Conservation (phyloP, 2,888 invertebrate species). For the Parnassius mnemosyne region DNA sequence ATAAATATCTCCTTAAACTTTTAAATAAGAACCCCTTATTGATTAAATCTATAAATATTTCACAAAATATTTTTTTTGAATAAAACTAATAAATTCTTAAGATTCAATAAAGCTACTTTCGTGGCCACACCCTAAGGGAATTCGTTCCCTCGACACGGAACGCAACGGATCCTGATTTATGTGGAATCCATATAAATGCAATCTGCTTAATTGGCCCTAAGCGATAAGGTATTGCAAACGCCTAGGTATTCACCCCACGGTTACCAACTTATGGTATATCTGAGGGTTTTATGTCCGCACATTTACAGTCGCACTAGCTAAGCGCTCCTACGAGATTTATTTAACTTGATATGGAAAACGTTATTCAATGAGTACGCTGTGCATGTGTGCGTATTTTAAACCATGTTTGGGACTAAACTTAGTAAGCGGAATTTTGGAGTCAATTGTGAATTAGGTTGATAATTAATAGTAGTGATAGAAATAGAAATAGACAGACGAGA, state of each 20-base stretch:
- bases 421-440: no score
- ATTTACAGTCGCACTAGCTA: not conserved
- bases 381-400: no score
- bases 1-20: no score
- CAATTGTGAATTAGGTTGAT: no score
- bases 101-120: slow-evolving; percentile 32
- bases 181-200: slow-evolving; percentile 76
- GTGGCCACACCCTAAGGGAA: slow-evolving; percentile 50
- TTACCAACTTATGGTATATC: slow-evolving; percentile 9
- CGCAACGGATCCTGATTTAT: slow-evolving; percentile 72
- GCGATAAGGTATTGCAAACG: slow-evolving; percentile 51
- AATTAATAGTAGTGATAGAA: no score
- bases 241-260: slow-evolving; percentile 31
- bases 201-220: slow-evolving; percentile 73
- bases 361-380: not conserved
- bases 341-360: slow-evolving; percentile 2
- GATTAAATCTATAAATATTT: no score
- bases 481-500: no score
- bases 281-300: slow-evolving; percentile 8
- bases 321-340: slow-evolving; percentile 5
- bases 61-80: no score
- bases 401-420: no score
- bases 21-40: no score
- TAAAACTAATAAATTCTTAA: no score
- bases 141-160: slow-evolving; percentile 49